A percentile compares a stretch with the other conserved stretches of the same genome.
These are phyloP conservation scores for Tyrannus savana DNA, from an alignment of 2,113 vertebrate species.

Conservation along the genomic window DNA sequence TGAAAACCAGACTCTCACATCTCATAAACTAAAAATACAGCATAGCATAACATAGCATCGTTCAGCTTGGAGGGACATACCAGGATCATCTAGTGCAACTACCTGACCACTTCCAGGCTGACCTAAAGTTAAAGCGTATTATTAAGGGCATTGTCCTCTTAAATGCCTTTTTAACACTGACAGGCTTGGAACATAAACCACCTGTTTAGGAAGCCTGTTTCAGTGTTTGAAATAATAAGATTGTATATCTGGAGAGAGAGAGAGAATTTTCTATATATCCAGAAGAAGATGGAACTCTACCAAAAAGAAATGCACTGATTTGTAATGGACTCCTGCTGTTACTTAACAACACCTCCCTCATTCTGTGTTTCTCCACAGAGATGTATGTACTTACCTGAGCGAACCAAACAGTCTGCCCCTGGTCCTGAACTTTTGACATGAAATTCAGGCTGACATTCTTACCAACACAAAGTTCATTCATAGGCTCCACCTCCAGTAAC, in stretches of 20 bases:
- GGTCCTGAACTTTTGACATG: slow-evolving; percentile 79
- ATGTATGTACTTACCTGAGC: slow-evolving; percentile 82
- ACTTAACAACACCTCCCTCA: not conserved
- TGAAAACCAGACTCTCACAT: not conserved
- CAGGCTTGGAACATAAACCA: not conserved
- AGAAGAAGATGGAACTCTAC: not conserved
- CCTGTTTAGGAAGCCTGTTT: not conserved
- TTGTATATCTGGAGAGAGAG: not conserved
- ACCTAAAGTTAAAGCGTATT: not conserved
- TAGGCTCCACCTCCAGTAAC: slow-evolving; percentile 85
- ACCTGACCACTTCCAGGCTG: not conserved
- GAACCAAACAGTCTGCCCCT: slow-evolving; percentile 84
- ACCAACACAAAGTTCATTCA: slow-evolving; percentile 87
- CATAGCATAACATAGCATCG: not conserved
- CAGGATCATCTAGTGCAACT: not conserved
- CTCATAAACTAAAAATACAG: not conserved
- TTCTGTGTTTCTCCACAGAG: not conserved
- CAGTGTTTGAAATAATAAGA: not conserved
- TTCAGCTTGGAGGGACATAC: not conserved
- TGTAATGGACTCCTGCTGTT: not conserved
- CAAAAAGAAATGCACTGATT: not conserved
- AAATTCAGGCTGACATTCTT: slow-evolving; percentile 84
- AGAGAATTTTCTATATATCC: not conserved
- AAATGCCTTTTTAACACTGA: not conserved
- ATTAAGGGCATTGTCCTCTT: not conserved